Evolutionary conservation across 1,140 invertebrate genomes (phyloP), one percentile per base, ranked within the genome.

Genomic region (Pemphigus obesinymphae): DNA sequence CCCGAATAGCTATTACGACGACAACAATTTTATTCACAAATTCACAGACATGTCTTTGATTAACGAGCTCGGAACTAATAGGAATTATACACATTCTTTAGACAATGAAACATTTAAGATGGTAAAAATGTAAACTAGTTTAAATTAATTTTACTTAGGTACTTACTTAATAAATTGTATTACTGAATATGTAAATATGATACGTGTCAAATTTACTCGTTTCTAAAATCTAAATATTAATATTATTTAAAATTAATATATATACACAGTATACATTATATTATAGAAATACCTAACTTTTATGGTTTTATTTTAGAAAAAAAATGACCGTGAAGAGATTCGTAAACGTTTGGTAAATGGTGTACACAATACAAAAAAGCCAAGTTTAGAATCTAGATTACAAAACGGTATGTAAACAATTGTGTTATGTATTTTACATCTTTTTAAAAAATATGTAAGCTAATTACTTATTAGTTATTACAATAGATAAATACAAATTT

Each of bases 311-410:
- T 90, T 91, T 70, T 89, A 95, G 93, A 91, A 93, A 86, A 90
- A 93, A 85, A 96, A 95, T 91, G 95, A 97, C 86, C 89, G 95
- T 82, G 95, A 97, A 87, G 95, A 96, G 88, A 97, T 97, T 84
- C 91, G 96, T 82, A 90, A 93, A 85, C 90, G 95, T 83, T 87
- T 97, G 84, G 95, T 95, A 0, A 95, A 96, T 92, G 95, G 94
- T 43, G 43, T 61, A 26, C 23, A 58, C 20, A 89, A 91, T 82
- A 91, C 86, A 85, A 40, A n/a, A 26, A 91, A 87, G 89, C 90
- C 95, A 6, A 96, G 93, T 87, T 89, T 96, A 85, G 94, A 96
- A 87, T 92, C 95, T 82, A 88, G 95, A 83, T 89, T 96, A 83
- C 93, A 96, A 89, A 95, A 92, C 90, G 93, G 94, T 94, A 87